Conservation (phyloP, 2,797 vertebrate species). For the Peromyscus melanophrys region DNA sequence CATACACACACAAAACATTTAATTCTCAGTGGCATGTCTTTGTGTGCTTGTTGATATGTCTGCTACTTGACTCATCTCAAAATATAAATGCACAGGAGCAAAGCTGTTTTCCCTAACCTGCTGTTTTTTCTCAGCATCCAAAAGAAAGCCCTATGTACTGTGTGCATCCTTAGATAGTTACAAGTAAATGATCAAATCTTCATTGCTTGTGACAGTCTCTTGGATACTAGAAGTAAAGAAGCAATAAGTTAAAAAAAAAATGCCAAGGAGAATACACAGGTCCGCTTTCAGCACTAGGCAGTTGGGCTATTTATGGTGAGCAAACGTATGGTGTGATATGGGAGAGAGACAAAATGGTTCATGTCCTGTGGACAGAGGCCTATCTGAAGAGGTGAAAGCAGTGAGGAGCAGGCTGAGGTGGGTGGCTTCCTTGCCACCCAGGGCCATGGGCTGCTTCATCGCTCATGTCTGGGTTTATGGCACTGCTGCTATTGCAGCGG, state of each 20-base stretch:
- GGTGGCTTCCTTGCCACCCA: too few species aligned
- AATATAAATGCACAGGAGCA: background rate
- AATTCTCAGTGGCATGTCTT: background rate
- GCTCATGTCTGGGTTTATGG: too few species aligned
- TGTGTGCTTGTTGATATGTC: background rate
- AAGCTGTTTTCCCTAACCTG: background rate
- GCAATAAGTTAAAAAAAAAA: background rate
- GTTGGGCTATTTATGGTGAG: background rate
- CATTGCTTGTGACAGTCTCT: conserved; percentile 27
- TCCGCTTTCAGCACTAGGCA: background rate
- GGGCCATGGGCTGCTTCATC: too few species aligned
- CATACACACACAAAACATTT: background rate
- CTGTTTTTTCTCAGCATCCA: background rate
- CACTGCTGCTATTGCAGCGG: background rate
- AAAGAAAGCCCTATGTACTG: background rate
- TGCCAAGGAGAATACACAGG: too few species aligned
- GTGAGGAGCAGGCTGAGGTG: background rate
- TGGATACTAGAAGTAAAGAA: background rate
- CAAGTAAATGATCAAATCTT: conserved; percentile 40
- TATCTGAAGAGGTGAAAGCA: background rate
- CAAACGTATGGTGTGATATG: background rate
- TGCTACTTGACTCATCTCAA: background rate
- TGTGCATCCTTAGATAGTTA: background rate
- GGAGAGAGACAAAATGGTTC: too few species aligned
- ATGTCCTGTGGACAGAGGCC: background rate